Evolutionary conservation across 2,113 vertebrate species (phyloP).

Genomic region (Apaloderma vittatum): DNA sequence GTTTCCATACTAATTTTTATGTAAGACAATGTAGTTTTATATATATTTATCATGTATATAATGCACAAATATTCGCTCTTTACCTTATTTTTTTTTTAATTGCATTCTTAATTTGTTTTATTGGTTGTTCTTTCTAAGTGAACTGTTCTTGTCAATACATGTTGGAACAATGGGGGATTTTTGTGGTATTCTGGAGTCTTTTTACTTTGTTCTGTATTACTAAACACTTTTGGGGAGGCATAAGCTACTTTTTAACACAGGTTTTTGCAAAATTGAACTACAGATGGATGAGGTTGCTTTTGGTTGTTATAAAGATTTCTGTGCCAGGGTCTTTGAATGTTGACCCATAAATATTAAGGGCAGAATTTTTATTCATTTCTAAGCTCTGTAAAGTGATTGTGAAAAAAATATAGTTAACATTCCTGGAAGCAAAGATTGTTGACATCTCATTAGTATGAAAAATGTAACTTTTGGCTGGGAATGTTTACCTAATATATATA

Average conservation of each 20-base stretch:
- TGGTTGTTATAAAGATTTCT: not conserved
- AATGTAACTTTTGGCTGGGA: not conserved
- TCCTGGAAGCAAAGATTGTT: not conserved
- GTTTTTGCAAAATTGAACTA: not conserved
- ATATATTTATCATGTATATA: not conserved
- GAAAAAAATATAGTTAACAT: not conserved
- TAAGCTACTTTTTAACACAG: not conserved
- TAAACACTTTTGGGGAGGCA: not conserved
- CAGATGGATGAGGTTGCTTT: not conserved
- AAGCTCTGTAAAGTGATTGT: not conserved
- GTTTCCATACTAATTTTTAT: not conserved
- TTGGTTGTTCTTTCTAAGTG: not conserved
- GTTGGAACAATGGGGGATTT: not conserved
- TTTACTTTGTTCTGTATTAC: not conserved
- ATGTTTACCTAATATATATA: not conserved
- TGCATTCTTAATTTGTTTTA: not conserved
- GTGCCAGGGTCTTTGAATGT: not conserved
- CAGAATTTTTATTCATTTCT: not conserved
- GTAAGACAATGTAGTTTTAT: not conserved
- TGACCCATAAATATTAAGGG: not conserved
- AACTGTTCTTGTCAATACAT: not conserved
- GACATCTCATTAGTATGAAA: not conserved
- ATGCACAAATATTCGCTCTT: not conserved
- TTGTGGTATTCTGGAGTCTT: not conserved
- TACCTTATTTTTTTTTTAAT: not conserved